Evolutionary conservation across 1,140 invertebrate genomes (phyloP).

Genomic region (Lordiphosa collinella): DNA sequence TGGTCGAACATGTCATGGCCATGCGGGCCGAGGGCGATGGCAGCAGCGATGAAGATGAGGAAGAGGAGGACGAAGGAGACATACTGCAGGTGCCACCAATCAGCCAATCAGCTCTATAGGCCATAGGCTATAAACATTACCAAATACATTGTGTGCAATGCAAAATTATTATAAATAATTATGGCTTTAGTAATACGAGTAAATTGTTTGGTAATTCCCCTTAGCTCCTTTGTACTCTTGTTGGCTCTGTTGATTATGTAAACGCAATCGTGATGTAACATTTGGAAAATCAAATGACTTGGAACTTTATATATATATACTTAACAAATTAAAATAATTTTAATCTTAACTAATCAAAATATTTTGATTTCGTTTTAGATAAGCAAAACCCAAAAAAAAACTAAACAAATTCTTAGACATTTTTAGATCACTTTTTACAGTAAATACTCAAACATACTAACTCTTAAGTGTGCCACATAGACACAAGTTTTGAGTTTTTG

Average conservation of each 20-base stretch:
- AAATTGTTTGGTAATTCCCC: conserved; percentile 34
- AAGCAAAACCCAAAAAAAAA: conserved; percentile 18
- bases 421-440: conserved; percentile 2
- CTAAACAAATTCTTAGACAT: conserved; percentile 29
- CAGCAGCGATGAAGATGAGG: conserved; percentile 59
- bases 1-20: conserved; percentile 72
- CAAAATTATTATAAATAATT: conserved; percentile 49
- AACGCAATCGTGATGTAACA: conserved; percentile 30
- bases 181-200: conserved; percentile 32
- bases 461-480: background rate
- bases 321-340: conserved; percentile 10
- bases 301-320: conserved; percentile 27
- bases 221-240: conserved; percentile 50
- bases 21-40: conserved; percentile 56
- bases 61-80: conserved; percentile 75
- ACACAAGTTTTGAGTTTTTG: conserved; percentile 4
- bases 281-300: conserved; percentile 10
- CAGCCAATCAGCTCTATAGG: background rate
- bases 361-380: conserved; percentile 57
- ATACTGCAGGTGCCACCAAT: conserved; percentile 69
- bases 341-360: conserved; percentile 32
- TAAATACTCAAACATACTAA: conserved; percentile 8
- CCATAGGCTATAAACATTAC: conserved; percentile 14
- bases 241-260: conserved; percentile 51
- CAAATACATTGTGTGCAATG: conserved; percentile 35